Base-by-base conservation (phyloP, 1,140 invertebrate species). In the Amphibalanus amphitrite region DNA sequence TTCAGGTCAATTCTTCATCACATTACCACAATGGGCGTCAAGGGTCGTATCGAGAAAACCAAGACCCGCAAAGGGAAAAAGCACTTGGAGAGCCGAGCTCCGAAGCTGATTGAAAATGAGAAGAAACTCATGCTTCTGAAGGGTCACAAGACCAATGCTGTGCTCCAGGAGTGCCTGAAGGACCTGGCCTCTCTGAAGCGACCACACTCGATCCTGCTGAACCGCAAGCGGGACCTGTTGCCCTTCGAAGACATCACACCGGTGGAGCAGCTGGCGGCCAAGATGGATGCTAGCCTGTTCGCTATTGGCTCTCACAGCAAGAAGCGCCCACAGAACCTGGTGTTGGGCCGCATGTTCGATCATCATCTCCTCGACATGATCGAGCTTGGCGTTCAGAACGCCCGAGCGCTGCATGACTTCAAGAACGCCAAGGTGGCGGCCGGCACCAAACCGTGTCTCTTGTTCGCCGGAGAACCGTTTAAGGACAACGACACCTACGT, bases 391-490 rank as follows among this genome's bases (percentile, higher is more conserved):
- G 84, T 98, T 26, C 89, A 92, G 73, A 86, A 90, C 68, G 97
- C 88, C 78, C 87, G 87, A 81, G 82, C 86, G 17, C 82, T 97
- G 77, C 80, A 85, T 68, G 89, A 92, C 40, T 94, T 96, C 76
- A 87, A 90, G 78, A 85, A 84, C 70, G 85, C 87, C 29, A 95
- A 95, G 82, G 86, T 93, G 29, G 77, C 88, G 0, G 79, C 86
- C 30, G 94, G 92, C 20, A 86, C 86, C 0, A 99, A 98, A 81
- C 96, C 97, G 4, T 90, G 94, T 77, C 80, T 99, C 20, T 77
- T 97, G 28, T 97, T 99, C 77, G 88, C 92, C 82, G 97, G 97
- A n/a, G 89, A 94, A 72, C 82, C 87, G 25, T 98, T 96, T 87
- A 89, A 95, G 38, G 83, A 88, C 73, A 83, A 89, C 69, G 74